phyloP scores from a whole-genome alignment of 2,888 invertebrate genomes.

The Pollenia griseotomentosa region DNA sequence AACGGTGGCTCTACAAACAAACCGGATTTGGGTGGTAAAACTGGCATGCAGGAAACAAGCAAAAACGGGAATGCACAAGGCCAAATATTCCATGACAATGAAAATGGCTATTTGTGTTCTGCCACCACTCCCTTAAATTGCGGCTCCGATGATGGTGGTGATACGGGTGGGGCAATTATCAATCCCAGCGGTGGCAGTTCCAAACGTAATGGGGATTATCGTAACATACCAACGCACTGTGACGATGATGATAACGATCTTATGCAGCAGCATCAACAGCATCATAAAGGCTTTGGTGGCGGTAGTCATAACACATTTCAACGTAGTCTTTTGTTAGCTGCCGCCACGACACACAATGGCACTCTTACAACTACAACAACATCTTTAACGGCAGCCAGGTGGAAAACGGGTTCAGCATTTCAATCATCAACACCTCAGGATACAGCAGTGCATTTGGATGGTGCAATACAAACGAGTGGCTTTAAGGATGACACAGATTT shows the following conservation, averaged over 20 bases:
- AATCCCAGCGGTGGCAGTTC: constrained; percentile 81
- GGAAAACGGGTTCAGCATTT: constrained; percentile 76
- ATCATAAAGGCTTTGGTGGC: constrained; percentile 64
- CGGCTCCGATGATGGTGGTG: constrained; percentile 78
- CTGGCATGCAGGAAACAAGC: constrained; percentile 78
- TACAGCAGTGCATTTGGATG: constrained; percentile 49
- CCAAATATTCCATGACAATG: constrained; percentile 78
- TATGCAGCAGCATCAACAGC: constrained; percentile 75
- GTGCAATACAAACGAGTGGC: constrained; percentile 50
- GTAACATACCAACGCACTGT: constrained; percentile 87
- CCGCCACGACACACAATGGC: constrained; percentile 66
- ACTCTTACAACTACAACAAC: constrained; percentile 66
- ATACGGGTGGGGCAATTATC: constrained; percentile 82
- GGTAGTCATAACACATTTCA: constrained; percentile 59
- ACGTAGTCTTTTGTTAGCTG: constrained; percentile 74
- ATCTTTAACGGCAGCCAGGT: constrained; percentile 82
- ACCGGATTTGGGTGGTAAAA: constrained; percentile 79
- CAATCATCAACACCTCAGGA: constrained; percentile 73
- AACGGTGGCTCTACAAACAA: constrained; percentile 70
- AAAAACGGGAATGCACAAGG: constrained; percentile 76
- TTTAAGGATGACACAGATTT: constrained; percentile 85
- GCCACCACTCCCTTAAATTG: constrained; percentile 79
- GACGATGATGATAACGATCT: constrained; percentile 88
- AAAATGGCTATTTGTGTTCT: constrained; percentile 80
- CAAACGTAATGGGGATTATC: constrained; percentile 88